Percentiles rank a stretch among this genome's conserved stretches.
Evolutionary conservation across 1,140 invertebrate species (phyloP).

Genomic region (Sarcophaga bullata): DNA sequence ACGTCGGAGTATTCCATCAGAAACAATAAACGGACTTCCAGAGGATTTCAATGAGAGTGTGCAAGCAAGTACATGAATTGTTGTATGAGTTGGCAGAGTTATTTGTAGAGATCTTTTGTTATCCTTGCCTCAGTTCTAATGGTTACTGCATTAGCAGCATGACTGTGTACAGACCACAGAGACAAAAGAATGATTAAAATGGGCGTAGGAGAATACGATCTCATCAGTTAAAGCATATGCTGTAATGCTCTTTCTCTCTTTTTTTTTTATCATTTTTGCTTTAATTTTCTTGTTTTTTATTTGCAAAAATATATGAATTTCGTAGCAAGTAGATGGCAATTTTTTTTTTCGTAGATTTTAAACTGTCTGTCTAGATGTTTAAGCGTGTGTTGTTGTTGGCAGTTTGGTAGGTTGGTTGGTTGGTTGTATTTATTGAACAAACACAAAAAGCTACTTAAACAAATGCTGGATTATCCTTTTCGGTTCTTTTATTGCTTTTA

Average conservation of each 20-base stretch:
- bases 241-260: background rate
- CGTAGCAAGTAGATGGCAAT: background rate
- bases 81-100: background rate
- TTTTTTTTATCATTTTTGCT: background rate
- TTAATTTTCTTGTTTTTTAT: background rate
- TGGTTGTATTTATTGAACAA: slow-evolving; percentile 36
- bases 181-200: slow-evolving; percentile 28
- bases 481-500: slow-evolving; percentile 36
- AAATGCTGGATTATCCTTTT: slow-evolving; percentile 35
- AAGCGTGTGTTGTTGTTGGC: background rate
- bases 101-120: background rate
- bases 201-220: slow-evolving; percentile 1
- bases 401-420: background rate
- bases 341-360: background rate
- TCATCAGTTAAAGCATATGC: background rate
- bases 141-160: background rate
- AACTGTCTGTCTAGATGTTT: background rate
- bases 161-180: background rate
- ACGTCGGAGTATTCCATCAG: background rate
- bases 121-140: background rate
- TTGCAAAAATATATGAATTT: background rate
- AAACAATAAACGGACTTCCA: slow-evolving; percentile 5
- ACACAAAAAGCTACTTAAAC: slow-evolving; percentile 39
- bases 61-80: background rate
- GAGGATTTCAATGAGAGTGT: background rate